A percentile compares a stretch with the other conserved stretches of the same genome.
phyloP scores from a whole-genome alignment of 2,113 vertebrate species.

The Macquaria ambigua region DNA sequence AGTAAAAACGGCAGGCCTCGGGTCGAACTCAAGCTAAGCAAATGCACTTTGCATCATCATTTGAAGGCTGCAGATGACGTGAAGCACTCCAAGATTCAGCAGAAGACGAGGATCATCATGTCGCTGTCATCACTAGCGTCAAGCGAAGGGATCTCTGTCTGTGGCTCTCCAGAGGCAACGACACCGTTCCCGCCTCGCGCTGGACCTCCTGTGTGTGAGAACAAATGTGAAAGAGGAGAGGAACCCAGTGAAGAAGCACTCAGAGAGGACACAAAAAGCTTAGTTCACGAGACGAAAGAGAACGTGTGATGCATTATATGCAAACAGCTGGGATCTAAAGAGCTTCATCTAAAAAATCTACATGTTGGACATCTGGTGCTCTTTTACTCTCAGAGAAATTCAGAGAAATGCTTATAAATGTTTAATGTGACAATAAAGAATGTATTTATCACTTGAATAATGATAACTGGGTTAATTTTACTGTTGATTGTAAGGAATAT shows the following conservation, averaged over 20 bases:
- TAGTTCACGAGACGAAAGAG: constrained; percentile 21
- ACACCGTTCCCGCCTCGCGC: neutral
- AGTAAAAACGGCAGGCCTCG: constrained; percentile 24
- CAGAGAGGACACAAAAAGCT: neutral
- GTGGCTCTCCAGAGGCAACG: neutral
- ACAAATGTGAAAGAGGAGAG: neutral
- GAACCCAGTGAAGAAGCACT: neutral
- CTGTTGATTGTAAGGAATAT: neutral
- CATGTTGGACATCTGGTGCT: constrained; percentile 8
- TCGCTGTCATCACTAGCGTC: constrained; percentile 19
- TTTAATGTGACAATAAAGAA: constrained; percentile 23
- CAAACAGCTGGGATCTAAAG: constrained; percentile 15
- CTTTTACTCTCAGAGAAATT: neutral
- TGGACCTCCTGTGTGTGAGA: neutral
- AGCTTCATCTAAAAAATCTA: neutral
- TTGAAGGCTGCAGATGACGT: neutral
- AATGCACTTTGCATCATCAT: constrained; percentile 39
- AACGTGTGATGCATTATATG: constrained; percentile 27
- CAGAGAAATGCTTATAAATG: neutral
- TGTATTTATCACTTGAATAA: neutral
- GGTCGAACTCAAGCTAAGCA: constrained; percentile 50
- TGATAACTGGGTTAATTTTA: neutral
- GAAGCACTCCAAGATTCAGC: neutral
- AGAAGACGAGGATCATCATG: constrained; percentile 12
- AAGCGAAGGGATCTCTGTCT: constrained; percentile 3